phyloP scores from a whole-genome alignment of 2,797 vertebrate species.

The Gymnoscopelus braueri region DNA sequence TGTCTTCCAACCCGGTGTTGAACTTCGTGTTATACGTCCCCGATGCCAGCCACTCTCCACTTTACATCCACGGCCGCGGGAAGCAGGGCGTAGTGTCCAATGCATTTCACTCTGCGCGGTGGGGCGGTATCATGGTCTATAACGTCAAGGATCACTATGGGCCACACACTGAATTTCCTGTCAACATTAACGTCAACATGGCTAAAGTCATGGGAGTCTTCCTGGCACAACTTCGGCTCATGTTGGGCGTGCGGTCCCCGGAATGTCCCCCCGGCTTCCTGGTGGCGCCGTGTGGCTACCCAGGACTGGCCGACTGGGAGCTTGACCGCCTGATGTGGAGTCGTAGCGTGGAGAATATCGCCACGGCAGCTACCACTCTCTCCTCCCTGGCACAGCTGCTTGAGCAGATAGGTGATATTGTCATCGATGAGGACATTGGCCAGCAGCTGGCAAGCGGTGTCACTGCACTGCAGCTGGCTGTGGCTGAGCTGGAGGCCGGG shows the following conservation, averaged over 20 bases:
- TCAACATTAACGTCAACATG: constrained; percentile 89
- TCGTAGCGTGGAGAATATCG: constrained; percentile 92
- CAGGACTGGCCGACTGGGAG: constrained; percentile 93
- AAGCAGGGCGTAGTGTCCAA: constrained; percentile 87
- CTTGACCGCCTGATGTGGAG: constrained; percentile 92
- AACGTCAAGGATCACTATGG: constrained; percentile 85
- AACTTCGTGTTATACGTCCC: constrained; percentile 96
- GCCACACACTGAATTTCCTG: constrained; percentile 76
- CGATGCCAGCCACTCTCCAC: constrained; percentile 90
- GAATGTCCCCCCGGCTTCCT: constrained; percentile 82
- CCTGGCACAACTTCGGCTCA: constrained; percentile 90
- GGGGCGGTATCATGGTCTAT: constrained; percentile 98
- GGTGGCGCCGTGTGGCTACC: constrained; percentile 81
- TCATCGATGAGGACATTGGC: constrained; percentile 96
- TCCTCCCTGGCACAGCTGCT: constrained; percentile 96
- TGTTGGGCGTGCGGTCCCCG: constrained; percentile 89
- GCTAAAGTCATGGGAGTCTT: constrained; percentile 94
- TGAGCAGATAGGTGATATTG: constrained; percentile 96
- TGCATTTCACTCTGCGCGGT: constrained; percentile 96
- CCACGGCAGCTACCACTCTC: constrained; percentile 92
- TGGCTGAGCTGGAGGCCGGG: constrained; percentile 85
- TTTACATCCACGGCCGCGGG: constrained; percentile 89
- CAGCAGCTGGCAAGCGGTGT: constrained; percentile 93
- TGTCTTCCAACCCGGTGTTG: constrained; percentile 93
- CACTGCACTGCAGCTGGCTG: constrained; percentile 83